A percentile compares a stretch with the other conserved stretches of the same genome.
phyloP scores from a whole-genome alignment of 2,797 vertebrate species.

The Gobionotothen gibberifrons region DNA sequence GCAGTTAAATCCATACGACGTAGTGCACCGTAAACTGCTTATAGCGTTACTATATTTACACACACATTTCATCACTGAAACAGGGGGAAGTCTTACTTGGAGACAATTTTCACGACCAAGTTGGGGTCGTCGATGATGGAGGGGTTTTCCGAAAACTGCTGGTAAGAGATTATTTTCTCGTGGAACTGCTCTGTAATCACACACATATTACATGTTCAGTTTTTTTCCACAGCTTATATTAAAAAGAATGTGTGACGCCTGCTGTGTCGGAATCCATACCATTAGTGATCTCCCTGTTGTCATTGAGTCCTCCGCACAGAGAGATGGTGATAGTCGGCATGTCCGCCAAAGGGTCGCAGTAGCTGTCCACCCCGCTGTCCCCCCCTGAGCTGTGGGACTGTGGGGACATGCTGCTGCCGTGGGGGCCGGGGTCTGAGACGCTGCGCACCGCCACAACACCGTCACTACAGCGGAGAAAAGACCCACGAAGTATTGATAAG shows the following conservation, averaged over 20 bases:
- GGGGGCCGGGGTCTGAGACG: constrained; percentile 73
- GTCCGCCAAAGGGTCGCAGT: constrained; percentile 89
- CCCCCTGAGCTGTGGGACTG: constrained; percentile 91
- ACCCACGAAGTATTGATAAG: neutral
- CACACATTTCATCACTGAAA: neutral
- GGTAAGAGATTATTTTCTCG: constrained; percentile 92
- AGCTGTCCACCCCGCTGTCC: constrained; percentile 95
- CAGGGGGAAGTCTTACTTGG: constrained; percentile 86
- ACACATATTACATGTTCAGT: neutral
- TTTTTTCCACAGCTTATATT: neutral
- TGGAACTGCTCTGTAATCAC: constrained; percentile 83
- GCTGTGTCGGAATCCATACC: constrained; percentile 74
- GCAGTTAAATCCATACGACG: neutral
- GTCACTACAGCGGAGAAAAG: constrained; percentile 79
- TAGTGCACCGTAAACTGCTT: neutral
- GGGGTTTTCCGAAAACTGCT: constrained; percentile 94
- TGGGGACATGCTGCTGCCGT: constrained; percentile 89
- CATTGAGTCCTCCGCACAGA: constrained; percentile 93
- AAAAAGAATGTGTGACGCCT: too few relatives aligned
- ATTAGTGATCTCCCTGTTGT: constrained; percentile 93
- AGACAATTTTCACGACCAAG: constrained; percentile 95
- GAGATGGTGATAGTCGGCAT: constrained; percentile 93
- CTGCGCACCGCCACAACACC: constrained; percentile 64
- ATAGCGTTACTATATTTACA: neutral
- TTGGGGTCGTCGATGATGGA: constrained; percentile 96